A percentile compares a stretch with the other conserved stretches of the same genome.
phyloP scores from a whole-genome alignment of 2,888 invertebrate genomes.

The Caenorhabditis sp. region DNA sequence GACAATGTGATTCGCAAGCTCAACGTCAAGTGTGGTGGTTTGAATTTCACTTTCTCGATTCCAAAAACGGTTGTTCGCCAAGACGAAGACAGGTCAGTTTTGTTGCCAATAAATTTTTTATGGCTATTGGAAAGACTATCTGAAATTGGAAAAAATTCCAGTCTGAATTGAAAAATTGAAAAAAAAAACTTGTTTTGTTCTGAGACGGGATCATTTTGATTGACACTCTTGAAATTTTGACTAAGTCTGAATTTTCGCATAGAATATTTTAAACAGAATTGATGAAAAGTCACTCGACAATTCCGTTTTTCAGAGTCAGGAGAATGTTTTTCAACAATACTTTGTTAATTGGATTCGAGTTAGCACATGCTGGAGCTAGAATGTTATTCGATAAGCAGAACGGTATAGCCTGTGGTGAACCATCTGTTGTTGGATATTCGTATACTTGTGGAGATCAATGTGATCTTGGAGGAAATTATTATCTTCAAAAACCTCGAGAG shows the following conservation, averaged over 20 bases:
- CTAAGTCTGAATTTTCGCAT: too few species aligned
- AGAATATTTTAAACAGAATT: too few species aligned
- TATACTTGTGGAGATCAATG: constrained; percentile 15
- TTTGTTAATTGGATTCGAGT: constrained; percentile 45
- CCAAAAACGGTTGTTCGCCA: constrained; percentile 5
- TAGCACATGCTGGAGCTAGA: constrained; percentile 41
- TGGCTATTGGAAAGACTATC: too few species aligned
- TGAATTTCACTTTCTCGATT: constrained; percentile 29
- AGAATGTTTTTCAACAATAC: constrained; percentile 17
- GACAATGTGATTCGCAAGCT: constrained; percentile 49
- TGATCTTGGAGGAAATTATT: constrained; percentile 31
- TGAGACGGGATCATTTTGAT: too few species aligned
- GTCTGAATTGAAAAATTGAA: too few species aligned
- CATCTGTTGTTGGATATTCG: constrained; percentile 48
- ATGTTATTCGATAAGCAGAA: constrained; percentile 28
- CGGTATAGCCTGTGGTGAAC: constrained; percentile 25
- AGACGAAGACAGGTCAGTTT: too few species aligned
- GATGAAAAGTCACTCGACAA: too few species aligned
- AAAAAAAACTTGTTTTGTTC: too few species aligned
- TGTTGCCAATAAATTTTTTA: too few species aligned
- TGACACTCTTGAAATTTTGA: too few species aligned
- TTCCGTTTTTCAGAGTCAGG: not conserved
- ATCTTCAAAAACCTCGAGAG: constrained; percentile 20
- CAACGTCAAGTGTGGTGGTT: constrained; percentile 45
- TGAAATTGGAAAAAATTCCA: too few species aligned